Evolutionary conservation across 2,797 vertebrate genomes (phyloP).

Genomic region (Picus viridis): DNA sequence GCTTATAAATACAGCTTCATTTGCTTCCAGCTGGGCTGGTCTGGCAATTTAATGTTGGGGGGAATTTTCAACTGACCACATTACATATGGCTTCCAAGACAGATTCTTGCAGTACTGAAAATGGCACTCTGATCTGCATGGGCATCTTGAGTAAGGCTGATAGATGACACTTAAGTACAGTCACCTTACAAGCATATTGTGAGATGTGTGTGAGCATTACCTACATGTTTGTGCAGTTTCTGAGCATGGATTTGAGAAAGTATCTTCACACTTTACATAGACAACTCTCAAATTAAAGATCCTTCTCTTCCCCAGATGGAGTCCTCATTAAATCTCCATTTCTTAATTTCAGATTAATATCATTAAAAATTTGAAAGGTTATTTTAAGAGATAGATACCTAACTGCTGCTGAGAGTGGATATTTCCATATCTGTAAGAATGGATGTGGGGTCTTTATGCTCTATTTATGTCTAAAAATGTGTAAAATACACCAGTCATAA

Average conservation of each 20-base stretch:
- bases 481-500: not conserved
- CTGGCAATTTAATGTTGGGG: no score
- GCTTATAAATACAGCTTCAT: no score
- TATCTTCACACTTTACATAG: not conserved
- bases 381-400: not conserved
- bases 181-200: not conserved
- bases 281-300: constrained; percentile 4
- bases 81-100: constrained; percentile 4
- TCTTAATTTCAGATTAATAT: not conserved
- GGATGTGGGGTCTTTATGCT: not conserved
- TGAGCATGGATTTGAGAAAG: not conserved
- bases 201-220: not conserved
- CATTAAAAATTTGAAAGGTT: not conserved
- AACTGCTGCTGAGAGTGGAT: not conserved
- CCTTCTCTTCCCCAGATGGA: not conserved
- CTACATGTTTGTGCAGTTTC: not conserved
- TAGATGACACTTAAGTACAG: not conserved
- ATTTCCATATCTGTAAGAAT: not conserved
- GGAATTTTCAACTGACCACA: no score
- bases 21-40: no score
- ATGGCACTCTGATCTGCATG: not conserved
- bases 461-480: not conserved
- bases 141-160: not conserved
- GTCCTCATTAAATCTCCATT: not conserved
- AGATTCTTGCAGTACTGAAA: constrained; percentile 14